These are phyloP conservation scores for Antechinus flavipes DNA, from an alignment of 2,113 vertebrate genomes.

Conservation along the genomic window DNA sequence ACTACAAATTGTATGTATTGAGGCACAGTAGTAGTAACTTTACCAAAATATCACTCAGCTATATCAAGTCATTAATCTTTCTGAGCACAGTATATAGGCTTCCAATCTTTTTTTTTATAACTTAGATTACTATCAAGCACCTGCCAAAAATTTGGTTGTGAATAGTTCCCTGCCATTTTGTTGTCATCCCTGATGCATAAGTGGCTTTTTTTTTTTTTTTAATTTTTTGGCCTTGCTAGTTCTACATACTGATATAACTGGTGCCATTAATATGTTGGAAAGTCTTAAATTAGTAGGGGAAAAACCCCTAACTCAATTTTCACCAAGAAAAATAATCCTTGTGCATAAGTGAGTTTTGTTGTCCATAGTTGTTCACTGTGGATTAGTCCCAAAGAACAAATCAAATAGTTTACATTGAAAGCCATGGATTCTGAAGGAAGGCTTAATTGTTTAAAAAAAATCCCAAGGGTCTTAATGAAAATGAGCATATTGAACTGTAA, in stretches of 20 bases:
- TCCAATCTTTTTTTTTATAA: not conserved
- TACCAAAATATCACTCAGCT: not conserved
- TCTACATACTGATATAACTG: not conserved
- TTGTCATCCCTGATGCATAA: not conserved
- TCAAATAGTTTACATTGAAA: not conserved
- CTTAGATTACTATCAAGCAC: not conserved
- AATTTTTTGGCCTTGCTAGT: slow-evolving; percentile 14
- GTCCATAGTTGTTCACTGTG: not conserved
- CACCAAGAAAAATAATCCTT: not conserved
- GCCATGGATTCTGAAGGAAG: not conserved
- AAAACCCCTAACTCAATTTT: not conserved
- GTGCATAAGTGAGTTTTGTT: accelerated
- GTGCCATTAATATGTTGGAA: not conserved
- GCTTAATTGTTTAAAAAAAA: not conserved
- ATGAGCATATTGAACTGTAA: not conserved
- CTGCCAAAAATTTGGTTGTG: not conserved
- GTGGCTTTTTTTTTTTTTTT: not conserved
- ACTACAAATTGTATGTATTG: accelerated
- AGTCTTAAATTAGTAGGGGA: slow-evolving; percentile 37
- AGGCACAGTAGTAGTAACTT: slow-evolving; percentile 6
- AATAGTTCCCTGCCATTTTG: not conserved
- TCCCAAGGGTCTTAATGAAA: slow-evolving; percentile 41
- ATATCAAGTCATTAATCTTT: not conserved
- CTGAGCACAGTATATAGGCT: not conserved
- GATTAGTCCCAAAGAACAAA: slow-evolving; percentile 26